Conservation (phyloP, 1,140 invertebrate genomes). For the Cydia amplana region DNA sequence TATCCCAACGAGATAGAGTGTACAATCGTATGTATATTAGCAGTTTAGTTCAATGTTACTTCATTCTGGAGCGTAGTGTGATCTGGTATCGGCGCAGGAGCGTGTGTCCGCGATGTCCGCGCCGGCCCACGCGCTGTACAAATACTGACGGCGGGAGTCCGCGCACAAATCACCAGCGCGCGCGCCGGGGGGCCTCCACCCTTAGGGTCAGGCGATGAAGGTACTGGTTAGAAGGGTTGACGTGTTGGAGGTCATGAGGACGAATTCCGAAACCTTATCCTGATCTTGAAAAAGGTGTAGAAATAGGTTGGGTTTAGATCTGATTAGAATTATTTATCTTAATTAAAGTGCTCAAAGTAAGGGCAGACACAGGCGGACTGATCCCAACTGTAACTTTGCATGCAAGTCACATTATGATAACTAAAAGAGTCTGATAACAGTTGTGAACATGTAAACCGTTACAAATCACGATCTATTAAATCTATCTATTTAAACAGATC, state of each 20-base stretch:
- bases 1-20: neutral
- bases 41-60: neutral
- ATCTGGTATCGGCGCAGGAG: slow-evolving; percentile 35
- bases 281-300: neutral
- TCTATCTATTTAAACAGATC: too few species aligned
- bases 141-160: slow-evolving; percentile 71
- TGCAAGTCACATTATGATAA: too few species aligned
- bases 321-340: too few species aligned
- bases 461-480: too few species aligned
- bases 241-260: neutral
- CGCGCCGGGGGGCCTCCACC: slow-evolving; percentile 53
- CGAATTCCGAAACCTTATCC: neutral
- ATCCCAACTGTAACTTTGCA: too few species aligned
- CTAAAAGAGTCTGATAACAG: too few species aligned
- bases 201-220: slow-evolving; percentile 16
- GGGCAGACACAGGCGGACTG: too few species aligned
- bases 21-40: neutral
- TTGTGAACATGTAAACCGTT: too few species aligned
- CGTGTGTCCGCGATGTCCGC: slow-evolving; percentile 45
- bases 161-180: slow-evolving; percentile 71
- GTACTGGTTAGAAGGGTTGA: neutral
- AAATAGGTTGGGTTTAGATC: too few species aligned
- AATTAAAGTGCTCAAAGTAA: too few species aligned
- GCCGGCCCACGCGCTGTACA: slow-evolving; percentile 62
- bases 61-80: neutral